Conservation (phyloP, 1,140 invertebrate genomes). For the Brachionus rubens region DNA sequence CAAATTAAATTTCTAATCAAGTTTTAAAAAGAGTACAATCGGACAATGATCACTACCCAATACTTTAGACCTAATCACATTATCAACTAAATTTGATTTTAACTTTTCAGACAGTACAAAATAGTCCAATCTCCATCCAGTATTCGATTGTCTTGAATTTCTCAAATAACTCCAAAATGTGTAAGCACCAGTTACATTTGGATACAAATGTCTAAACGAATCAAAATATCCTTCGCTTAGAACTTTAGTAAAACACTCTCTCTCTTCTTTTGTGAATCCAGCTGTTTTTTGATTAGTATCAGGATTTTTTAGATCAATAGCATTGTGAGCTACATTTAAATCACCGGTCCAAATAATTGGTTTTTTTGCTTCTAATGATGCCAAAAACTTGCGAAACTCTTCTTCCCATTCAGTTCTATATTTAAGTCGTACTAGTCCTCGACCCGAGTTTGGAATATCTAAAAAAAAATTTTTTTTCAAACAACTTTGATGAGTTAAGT, state of each 20-base stretch:
- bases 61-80: constrained; percentile 59
- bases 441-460: constrained; percentile 72
- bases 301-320: constrained; percentile 92
- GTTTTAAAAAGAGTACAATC: constrained; percentile 48
- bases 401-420: constrained; percentile 85
- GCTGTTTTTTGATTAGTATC: constrained; percentile 83
- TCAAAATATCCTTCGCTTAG: constrained; percentile 71
- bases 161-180: constrained; percentile 91
- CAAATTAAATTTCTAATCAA: background rate
- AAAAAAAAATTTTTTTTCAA: background rate
- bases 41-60: constrained; percentile 62
- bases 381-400: constrained; percentile 71
- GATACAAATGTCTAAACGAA: constrained; percentile 81
- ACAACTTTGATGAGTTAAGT: background rate
- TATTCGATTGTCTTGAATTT: constrained; percentile 79
- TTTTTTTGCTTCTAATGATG: constrained; percentile 58
- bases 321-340: constrained; percentile 91
- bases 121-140: constrained; percentile 95
- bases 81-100: constrained; percentile 73
- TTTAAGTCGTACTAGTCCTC: constrained; percentile 77
- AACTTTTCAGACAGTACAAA: constrained; percentile 73
- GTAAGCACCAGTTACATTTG: constrained; percentile 76
- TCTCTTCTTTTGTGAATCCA: constrained; percentile 89
- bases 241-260: constrained; percentile 70
- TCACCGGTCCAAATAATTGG: constrained; percentile 73